These are phyloP conservation scores for Erinaceus europaeus DNA, from an alignment of 2,113 vertebrate genomes.

Conservation along the genomic window DNA sequence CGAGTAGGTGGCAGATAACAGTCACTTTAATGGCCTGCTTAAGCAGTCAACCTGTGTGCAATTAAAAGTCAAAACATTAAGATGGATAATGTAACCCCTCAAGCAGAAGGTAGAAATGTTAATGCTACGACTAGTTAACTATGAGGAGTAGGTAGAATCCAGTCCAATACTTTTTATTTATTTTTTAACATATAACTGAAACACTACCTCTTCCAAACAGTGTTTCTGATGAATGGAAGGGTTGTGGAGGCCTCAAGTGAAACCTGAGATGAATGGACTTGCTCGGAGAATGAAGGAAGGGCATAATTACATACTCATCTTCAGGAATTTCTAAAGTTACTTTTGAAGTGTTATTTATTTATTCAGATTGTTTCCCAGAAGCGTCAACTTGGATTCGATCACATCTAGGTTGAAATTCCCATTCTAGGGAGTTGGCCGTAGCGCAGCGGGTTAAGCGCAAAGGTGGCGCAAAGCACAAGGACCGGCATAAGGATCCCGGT, in stretches of 20 bases:
- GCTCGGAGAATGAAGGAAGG: background rate
- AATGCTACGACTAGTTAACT: background rate
- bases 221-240: background rate
- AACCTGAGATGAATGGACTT: background rate
- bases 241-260: background rate
- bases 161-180: background rate
- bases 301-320: background rate
- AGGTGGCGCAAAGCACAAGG: no score
- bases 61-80: background rate
- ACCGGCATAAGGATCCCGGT: no score
- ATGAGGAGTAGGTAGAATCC: background rate
- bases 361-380: background rate
- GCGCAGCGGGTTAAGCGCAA: no score
- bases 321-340: background rate
- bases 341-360: background rate
- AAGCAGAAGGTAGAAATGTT: background rate
- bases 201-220: background rate
- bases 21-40: conserved; percentile 11
- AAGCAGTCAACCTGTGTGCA: background rate
- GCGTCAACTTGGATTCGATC: background rate
- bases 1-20: conserved; percentile 2
- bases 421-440: no score
- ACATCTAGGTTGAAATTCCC: background rate
- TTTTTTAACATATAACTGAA: conserved; percentile 3
- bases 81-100: background rate